Percentiles rank a stretch among this genome's conserved stretches.
phyloP scores from a whole-genome alignment of 2,888 invertebrate genomes.

The Melieria omissa region DNA sequence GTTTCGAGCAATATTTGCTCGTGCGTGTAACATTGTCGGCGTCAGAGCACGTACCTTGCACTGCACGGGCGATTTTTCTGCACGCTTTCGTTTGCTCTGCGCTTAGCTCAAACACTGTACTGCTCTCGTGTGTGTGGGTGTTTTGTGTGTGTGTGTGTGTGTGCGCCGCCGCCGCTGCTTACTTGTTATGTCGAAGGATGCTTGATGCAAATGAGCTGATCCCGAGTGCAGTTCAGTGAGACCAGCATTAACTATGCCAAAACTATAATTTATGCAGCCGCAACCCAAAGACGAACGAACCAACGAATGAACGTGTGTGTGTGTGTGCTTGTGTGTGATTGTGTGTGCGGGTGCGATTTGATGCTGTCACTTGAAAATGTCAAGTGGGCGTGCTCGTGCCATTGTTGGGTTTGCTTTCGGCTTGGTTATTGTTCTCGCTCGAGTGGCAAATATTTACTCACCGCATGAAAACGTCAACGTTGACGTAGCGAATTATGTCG shows the following conservation, averaged over 20 bases:
- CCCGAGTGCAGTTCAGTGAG: constrained; percentile 46
- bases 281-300: constrained; percentile 1
- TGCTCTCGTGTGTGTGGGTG: not conserved
- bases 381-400: constrained; percentile 26
- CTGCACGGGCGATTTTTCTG: not conserved
- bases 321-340: not conserved
- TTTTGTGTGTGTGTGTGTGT: not conserved
- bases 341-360: constrained; percentile 20
- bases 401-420: not conserved
- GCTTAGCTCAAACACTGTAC: not conserved
- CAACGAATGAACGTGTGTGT: not conserved
- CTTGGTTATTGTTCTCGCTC: not conserved
- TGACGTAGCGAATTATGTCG: constrained; percentile 21
- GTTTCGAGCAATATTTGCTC: too few relatives aligned
- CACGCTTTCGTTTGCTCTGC: constrained; percentile 6
- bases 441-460: constrained; percentile 27
- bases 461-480: constrained; percentile 8
- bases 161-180: not conserved
- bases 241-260: constrained; percentile 52
- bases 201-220: constrained; percentile 49
- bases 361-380: constrained; percentile 19
- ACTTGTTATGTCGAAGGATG: constrained; percentile 23
- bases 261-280: constrained; percentile 55
- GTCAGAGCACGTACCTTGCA: not conserved
- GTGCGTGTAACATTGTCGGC: too few relatives aligned